Evolutionary conservation across 2,888 invertebrate species (phyloP), one percentile per base, ranked within the genome.

Genomic region (Rotaria socialis): DNA sequence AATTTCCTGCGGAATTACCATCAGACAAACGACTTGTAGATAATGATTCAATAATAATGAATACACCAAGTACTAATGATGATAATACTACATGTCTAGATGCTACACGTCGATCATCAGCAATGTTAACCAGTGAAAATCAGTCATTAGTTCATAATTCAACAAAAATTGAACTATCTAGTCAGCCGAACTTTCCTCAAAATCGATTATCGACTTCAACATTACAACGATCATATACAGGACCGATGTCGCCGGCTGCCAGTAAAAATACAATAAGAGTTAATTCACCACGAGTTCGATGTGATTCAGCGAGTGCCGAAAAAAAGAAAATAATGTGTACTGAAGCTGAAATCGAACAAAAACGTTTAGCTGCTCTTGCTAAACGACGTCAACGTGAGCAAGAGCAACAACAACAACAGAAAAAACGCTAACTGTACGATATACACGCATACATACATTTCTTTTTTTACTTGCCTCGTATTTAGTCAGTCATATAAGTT

Each of bases 161-260:
- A 80, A 47, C 43, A 47, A 47, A 80, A 47, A 47, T 80, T 47
- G 80, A 47, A 80, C 47, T 80, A 47, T 80, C 80, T n/a, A 43
- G 47, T n/a, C 80, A 47, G 47, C 47, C 80, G 0, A 47, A 4
- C 11, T 2, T 11, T n/a, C 47, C 3, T 43, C 47, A 24, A n/a
- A 80, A 7, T 35, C 67, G 67, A 16, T 16, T 11, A 80, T 47
- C 80, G 1, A 47, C 0, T 80, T 10, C 47, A 43, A n/a, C 11
- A n/a, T n/a, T 80, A 11, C 80, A 80, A n/a, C 80, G 80, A 11
- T n/a, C 80, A 47, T 47, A 11, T 47, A 80, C 80, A n/a, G 80
- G 47, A 11, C 80, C 80, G 24, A 16, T 80, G 24, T 47, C 80
- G 24, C 80, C 43, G 0, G 47, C 47, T 47, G 22, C 24, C 10